These are phyloP conservation scores for Notothenia rossii DNA, from an alignment of 2,113 vertebrate genomes.

Conservation along the genomic window DNA sequence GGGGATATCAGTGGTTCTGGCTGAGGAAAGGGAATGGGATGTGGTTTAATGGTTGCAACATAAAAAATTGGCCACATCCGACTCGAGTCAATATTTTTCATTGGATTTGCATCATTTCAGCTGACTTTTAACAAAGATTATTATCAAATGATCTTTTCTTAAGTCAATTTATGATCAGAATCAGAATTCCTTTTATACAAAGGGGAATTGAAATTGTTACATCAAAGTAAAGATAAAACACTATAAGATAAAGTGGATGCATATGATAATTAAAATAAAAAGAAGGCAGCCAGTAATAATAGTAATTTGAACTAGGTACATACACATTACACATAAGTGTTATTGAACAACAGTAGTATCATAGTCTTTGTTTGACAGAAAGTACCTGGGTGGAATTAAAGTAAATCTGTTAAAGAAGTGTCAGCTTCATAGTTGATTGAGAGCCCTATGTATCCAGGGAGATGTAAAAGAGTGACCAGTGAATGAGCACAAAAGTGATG, in stretches of 20 bases:
- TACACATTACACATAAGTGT: too few species aligned
- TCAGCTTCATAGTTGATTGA: not conserved
- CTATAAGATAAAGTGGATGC: too few species aligned
- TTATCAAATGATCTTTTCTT: not conserved
- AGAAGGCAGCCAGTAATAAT: too few species aligned
- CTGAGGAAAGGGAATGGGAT: not conserved
- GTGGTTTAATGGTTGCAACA: constrained; percentile 20
- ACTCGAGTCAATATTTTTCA: constrained; percentile 6
- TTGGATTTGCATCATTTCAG: not conserved
- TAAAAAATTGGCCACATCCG: not conserved
- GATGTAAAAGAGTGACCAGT: not conserved
- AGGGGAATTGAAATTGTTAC: too few species aligned
- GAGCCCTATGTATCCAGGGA: not conserved
- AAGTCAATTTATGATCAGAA: too few species aligned
- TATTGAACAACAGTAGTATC: too few species aligned
- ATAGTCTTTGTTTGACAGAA: too few species aligned
- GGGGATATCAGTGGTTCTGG: not conserved
- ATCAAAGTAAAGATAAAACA: too few species aligned
- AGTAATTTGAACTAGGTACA: too few species aligned
- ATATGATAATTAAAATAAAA: too few species aligned
- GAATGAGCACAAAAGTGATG: constrained; percentile 32
- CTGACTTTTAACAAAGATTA: not conserved
- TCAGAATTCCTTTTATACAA: too few species aligned
- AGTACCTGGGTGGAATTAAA: not conserved
- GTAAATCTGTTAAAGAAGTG: constrained; percentile 5